phyloP scores from a whole-genome alignment of 1,140 invertebrate species.

The Parasteatoda tepidariorum region DNA sequence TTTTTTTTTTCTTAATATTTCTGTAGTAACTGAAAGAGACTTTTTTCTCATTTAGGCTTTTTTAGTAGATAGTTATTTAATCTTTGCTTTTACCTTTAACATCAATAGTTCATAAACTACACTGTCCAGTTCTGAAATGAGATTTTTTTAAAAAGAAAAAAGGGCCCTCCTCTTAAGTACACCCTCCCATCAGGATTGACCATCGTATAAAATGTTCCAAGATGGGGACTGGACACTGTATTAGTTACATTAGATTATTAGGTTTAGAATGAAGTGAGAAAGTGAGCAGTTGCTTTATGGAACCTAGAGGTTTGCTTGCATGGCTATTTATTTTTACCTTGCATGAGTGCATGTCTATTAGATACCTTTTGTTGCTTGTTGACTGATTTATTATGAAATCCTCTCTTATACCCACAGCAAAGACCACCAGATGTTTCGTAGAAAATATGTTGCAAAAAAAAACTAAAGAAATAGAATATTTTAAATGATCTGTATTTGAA shows the following conservation, averaged over 20 bases:
- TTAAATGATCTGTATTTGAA: too few species aligned
- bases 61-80: constrained; percentile 57
- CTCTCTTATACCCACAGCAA: constrained; percentile 40
- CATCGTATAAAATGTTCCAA: too few species aligned
- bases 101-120: constrained; percentile 41
- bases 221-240: constrained; percentile 58
- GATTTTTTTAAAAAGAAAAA: too few species aligned
- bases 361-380: constrained; percentile 54
- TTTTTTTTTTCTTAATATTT: too few species aligned
- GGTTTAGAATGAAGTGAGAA: not conserved
- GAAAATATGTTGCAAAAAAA: too few species aligned
- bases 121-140: constrained; percentile 59
- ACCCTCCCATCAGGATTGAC: too few species aligned
- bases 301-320: constrained; percentile 45
- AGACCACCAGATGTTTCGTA: too few species aligned
- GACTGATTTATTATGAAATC: too few species aligned
- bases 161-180: too few species aligned
- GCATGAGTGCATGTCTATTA: constrained; percentile 48
- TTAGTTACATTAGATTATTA: constrained; percentile 43
- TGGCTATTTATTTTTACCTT: constrained; percentile 34
- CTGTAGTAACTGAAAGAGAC: too few species aligned
- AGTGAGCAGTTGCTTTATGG: too few species aligned
- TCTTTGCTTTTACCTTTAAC: constrained; percentile 33
- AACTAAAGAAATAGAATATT: too few species aligned
- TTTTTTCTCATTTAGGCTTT: constrained; percentile 49